These are phyloP conservation scores for Trichosurus vulpecula DNA, from an alignment of 2,797 vertebrate species.

Conservation along the genomic window DNA sequence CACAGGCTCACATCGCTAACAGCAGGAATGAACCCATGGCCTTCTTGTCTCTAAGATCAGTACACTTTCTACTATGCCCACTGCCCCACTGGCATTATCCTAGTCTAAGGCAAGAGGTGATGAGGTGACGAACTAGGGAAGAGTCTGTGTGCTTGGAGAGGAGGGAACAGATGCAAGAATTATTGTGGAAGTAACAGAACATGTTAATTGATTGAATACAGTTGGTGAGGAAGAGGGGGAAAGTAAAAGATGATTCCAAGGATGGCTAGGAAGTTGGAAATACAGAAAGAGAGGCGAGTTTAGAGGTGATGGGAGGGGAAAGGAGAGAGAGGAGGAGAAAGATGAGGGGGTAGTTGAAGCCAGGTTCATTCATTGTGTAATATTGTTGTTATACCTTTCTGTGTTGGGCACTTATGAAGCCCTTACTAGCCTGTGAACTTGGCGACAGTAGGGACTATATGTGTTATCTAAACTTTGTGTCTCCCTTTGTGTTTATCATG, in stretches of 20 bases:
- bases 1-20: background rate
- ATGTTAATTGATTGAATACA: background rate
- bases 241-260: background rate
- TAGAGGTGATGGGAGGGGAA: background rate
- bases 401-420: background rate
- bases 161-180: background rate
- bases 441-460: too few species aligned
- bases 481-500: background rate
- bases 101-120: background rate
- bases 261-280: background rate
- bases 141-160: background rate
- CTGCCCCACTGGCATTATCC: background rate
- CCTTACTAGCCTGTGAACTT: background rate
- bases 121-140: background rate
- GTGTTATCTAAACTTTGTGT: background rate
- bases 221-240: background rate
- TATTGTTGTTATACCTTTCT: background rate
- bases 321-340: background rate
- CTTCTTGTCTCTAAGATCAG: background rate
- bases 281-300: background rate
- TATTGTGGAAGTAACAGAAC: background rate
- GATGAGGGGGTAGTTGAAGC: background rate
- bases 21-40: background rate
- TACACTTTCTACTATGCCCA: background rate
- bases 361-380: background rate